These are phyloP conservation scores for Pygoscelis antarcticus DNA, from an alignment of 2,113 vertebrate genomes.

Conservation along the genomic window DNA sequence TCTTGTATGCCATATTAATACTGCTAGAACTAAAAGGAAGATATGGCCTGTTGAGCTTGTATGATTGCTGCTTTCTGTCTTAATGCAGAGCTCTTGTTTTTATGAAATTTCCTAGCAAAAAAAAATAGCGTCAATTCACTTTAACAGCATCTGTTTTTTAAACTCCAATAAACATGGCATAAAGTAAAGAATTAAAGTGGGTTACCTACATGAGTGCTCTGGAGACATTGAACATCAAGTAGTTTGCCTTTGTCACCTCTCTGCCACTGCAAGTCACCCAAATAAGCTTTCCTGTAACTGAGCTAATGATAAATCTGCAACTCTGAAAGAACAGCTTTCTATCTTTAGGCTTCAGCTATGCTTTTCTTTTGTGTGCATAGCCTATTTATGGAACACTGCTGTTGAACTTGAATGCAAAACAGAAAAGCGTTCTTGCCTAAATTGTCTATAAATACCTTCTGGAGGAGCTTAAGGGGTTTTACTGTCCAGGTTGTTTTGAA, in stretches of 20 bases:
- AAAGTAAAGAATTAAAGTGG: conserved; percentile 19
- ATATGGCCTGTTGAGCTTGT: background rate
- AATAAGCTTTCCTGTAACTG: conserved; percentile 39
- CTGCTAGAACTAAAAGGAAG: background rate
- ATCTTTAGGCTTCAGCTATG: conserved; percentile 54
- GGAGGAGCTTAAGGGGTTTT: background rate
- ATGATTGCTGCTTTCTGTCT: background rate
- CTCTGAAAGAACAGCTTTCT: conserved; percentile 62
- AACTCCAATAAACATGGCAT: conserved; percentile 22
- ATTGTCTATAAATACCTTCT: conserved; percentile 34
- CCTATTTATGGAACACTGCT: conserved; percentile 48
- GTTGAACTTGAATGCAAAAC: conserved; percentile 44
- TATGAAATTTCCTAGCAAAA: background rate
- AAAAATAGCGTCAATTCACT: background rate
- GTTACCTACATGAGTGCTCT: conserved; percentile 33
- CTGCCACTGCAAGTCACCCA: conserved; percentile 52
- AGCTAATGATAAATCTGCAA: conserved; percentile 72
- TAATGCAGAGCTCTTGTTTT: background rate
- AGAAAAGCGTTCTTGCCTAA: background rate
- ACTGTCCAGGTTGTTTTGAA: background rate
- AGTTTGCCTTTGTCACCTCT: conserved; percentile 35
- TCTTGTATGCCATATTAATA: background rate
- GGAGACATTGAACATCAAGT: conserved; percentile 10
- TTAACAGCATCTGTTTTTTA: background rate
- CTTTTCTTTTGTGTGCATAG: conserved; percentile 26